Base-by-base conservation (phyloP, 2,888 invertebrate genomes). In the Nymphalis urticae region DNA sequence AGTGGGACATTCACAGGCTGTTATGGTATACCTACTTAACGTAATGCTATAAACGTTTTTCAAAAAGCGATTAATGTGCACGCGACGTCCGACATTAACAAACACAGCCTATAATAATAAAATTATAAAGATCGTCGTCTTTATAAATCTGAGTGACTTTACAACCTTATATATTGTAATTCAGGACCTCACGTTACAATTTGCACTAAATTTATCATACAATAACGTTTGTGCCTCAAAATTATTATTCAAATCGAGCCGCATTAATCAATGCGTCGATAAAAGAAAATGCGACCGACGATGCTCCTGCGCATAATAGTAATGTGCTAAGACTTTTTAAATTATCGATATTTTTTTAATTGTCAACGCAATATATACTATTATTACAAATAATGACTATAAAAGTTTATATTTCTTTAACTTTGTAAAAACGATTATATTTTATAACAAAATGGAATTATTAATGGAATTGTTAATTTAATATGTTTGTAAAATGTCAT, bases 141-240 rank as follows among this genome's bases (percentile, higher is more conserved):
- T 64, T 62, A 58, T 69, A 69, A 69, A 66, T 69, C 47, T 27
- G 48, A 27, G 9, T 61, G 48, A 48, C 27, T 48, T 61, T 56
- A 67, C 62, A 50, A 27, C 56, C 42, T 21, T 67, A 56, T 62
- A 62, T 66, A 66, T 66, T 54, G 66, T 69, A 69, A 72, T 66
- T 72, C 69, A 66, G 62, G 58, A 64, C 56, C 70, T 85, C 86
- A 85, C 83, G 85, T 90, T 88, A 92, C 91, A 91, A 91, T 92
- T 91, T 90, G 89, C 92, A 92, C 92, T 91, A 91, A 92, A 92
- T 91, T 92, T 91, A 92, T 92, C 90, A 91, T 88, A 92, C 91
- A 90, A 91, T 92, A 92, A 92, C 89, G 89, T 90, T 89, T 88
- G 89, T 90, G 88, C 86, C 88, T 87, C 86, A 89, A 91, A 89